Base-by-base conservation (phyloP, 1,140 invertebrate species). In the Popillia japonica region DNA sequence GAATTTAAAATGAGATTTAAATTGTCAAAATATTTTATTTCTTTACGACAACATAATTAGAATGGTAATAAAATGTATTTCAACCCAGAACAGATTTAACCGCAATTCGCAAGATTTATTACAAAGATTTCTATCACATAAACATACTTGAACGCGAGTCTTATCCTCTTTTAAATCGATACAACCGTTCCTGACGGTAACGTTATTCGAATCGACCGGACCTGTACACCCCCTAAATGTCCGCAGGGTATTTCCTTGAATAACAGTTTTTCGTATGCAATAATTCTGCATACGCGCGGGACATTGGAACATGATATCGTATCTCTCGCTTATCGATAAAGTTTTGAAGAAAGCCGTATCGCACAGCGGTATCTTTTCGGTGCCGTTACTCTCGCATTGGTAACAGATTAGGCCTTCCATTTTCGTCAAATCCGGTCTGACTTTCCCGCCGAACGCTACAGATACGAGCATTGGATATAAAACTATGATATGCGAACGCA, bases 191-290 rank as follows among this genome's bases (percentile, higher is more conserved):
- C 76, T 76, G 27, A 81, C 20, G 6, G 72, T 14, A 22, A 73
- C 75, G 0, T 75, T 78, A 14, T 79, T 75, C 6, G 20, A 44
- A 76, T 81, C 80, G 11, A 55, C 68, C 10, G 61, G 9, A 55
- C 75, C 75, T 22, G 73, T 75, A 55, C 80, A 81, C 10, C 80
- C 80, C 17, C 80, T 75, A 17, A 40, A 34, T 1, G 80, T 81
- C n/a, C 75, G 64, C 3, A 41, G 22, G 6, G 64, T 41, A 20
- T 44, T 42, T 11, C 40, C 27, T 8, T 7, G n/a, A 14, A 40
- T 77, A 0, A 27, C n/a, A 27, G 64, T 64, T 76, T 72, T 79
- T 23, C 76, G 79, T 44, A 81, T 73, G 44, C 80, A 81, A 74
- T 72, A 80, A 68, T 73, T 40, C 40, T 77, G 73, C n/a, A 59